These are phyloP conservation scores for Drosophila birchii DNA, from an alignment of 2,888 invertebrate species.

Conservation along the genomic window DNA sequence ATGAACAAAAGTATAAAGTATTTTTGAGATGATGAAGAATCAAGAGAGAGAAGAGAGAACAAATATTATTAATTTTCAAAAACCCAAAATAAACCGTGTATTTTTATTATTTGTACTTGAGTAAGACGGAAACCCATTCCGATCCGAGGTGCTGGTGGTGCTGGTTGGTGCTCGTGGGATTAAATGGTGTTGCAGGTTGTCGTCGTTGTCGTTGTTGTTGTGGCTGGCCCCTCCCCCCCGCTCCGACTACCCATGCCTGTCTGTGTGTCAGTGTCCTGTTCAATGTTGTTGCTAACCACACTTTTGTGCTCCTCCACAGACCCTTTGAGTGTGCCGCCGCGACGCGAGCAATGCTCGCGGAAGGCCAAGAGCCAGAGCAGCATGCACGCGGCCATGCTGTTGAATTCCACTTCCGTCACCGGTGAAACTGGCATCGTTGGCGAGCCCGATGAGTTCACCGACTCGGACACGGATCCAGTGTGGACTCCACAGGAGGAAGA, in stretches of 20 bases:
- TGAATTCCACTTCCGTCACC: constrained; percentile 74
- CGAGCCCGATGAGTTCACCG: constrained; percentile 87
- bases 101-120: constrained; percentile 73
- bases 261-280: constrained; percentile 22
- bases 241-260: constrained; percentile 15
- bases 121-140: constrained; percentile 44
- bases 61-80: constrained; percentile 81
- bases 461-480: constrained; percentile 90
- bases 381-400: constrained; percentile 85
- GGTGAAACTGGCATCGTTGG: constrained; percentile 83
- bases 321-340: constrained; percentile 85
- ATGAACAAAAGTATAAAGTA: constrained; percentile 71
- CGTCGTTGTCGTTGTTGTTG: constrained; percentile 52
- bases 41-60: constrained; percentile 61
- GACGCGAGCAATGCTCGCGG: constrained; percentile 87
- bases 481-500: constrained; percentile 89
- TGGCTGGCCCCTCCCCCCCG: constrained; percentile 19
- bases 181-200: constrained; percentile 43
- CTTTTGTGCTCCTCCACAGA: constrained; percentile 82
- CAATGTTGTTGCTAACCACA: constrained; percentile 40
- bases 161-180: constrained; percentile 42
- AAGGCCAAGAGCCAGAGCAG: constrained; percentile 88
- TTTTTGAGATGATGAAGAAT: constrained; percentile 78
- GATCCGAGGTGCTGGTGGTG: constrained; percentile 42
- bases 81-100: constrained; percentile 76